Conservation (phyloP, 2,888 invertebrate species). For the Oscheius sp. region DNA sequence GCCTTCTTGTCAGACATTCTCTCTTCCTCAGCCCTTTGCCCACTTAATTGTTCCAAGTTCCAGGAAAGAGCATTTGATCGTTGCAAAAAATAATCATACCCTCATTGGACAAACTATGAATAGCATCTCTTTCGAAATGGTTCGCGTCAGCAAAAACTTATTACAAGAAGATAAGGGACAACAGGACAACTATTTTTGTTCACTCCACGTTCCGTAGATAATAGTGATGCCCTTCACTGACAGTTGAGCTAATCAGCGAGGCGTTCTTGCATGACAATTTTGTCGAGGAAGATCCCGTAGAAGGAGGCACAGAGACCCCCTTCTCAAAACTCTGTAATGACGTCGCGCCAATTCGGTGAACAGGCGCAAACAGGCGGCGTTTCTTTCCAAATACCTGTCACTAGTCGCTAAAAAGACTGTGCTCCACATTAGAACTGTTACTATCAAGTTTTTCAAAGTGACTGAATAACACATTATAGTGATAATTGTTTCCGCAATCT, state of each 20-base stretch:
- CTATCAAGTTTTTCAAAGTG: too few relatives aligned
- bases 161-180: background rate
- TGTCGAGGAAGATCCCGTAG: background rate
- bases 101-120: background rate
- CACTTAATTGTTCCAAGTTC: too few relatives aligned
- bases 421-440: too few relatives aligned
- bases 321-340: slow-evolving; percentile 21
- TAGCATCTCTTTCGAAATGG: background rate
- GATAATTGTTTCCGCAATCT: too few relatives aligned
- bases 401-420: slow-evolving; percentile 11
- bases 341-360: slow-evolving; percentile 26
- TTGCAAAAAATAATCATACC: too few relatives aligned
- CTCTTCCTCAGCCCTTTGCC: background rate
- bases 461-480: too few relatives aligned
- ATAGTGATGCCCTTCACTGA: slow-evolving; percentile 7
- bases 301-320: background rate
- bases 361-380: slow-evolving; percentile 28
- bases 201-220: background rate
- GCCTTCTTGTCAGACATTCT: background rate
- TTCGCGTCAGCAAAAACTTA: background rate
- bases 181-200: slow-evolving; percentile 1
- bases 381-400: slow-evolving; percentile 24
- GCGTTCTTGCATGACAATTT: background rate
- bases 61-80: too few relatives aligned
- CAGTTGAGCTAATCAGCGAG: slow-evolving; percentile 9